Percentiles rank a stretch among this genome's conserved stretches.
These are phyloP conservation scores for Tangara arthus DNA, from an alignment of 2,797 vertebrate genomes.

Conservation along the genomic window DNA sequence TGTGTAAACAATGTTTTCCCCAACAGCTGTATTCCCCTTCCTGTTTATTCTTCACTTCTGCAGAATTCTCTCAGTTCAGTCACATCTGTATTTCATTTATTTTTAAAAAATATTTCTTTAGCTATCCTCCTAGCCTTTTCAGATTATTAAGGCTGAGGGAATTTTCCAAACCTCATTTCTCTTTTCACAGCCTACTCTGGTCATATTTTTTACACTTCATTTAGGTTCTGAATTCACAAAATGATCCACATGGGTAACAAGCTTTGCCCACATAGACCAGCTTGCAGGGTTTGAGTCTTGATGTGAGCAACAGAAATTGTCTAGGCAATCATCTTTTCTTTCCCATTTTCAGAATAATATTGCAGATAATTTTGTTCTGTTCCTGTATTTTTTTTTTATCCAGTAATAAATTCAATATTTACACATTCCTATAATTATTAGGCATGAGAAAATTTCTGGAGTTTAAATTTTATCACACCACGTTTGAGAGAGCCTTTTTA, in stretches of 20 bases:
- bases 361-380: neutral
- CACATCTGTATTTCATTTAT: constrained; percentile 62
- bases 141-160: constrained; percentile 28
- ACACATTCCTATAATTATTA: neutral
- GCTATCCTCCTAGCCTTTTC: constrained; percentile 18
- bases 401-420: neutral
- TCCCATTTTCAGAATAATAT: neutral
- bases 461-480: neutral
- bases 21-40: constrained; percentile 63
- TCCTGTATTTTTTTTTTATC: neutral
- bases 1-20: constrained; percentile 61
- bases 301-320: neutral
- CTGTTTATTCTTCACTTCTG: constrained; percentile 62
- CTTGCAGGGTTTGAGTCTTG: neutral
- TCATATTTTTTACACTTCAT: constrained; percentile 56
- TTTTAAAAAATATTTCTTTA: constrained; percentile 30
- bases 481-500: neutral
- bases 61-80: constrained; percentile 12
- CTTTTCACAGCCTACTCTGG: constrained; percentile 4
- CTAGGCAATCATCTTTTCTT: neutral
- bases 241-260: neutral
- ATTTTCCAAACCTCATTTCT: constrained; percentile 43
- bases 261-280: neutral
- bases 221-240: constrained; percentile 25
- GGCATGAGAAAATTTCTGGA: neutral